These are phyloP conservation scores for Eolophus roseicapilla DNA, from an alignment of 2,113 vertebrate genomes.

Conservation along the genomic window DNA sequence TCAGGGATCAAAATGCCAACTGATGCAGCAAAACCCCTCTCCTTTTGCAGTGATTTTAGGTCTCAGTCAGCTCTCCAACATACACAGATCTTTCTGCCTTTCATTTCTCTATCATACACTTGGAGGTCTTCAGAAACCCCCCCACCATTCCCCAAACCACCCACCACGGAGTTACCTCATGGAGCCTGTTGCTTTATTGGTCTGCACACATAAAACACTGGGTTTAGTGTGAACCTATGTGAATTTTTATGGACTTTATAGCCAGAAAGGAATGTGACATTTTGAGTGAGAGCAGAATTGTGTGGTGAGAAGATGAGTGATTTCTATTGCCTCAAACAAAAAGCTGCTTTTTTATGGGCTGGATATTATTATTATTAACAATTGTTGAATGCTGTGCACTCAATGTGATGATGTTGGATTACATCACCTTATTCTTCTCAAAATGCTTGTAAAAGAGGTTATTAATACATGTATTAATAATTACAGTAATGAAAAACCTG, in stretches of 20 bases:
- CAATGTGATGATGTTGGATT: fast-evolving
- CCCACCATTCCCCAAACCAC: background rate
- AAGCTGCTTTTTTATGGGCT: background rate
- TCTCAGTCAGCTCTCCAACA: background rate
- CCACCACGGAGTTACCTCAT: background rate
- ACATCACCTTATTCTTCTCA: background rate
- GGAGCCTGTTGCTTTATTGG: background rate
- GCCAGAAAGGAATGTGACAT: background rate
- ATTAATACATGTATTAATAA: background rate
- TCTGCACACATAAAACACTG: background rate
- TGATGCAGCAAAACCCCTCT: background rate
- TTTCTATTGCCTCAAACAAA: background rate
- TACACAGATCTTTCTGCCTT: background rate
- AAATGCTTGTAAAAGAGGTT: background rate
- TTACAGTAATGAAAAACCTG: background rate
- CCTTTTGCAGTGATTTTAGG: background rate
- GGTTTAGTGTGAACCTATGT: background rate
- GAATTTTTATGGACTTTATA: background rate
- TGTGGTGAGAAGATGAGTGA: background rate
- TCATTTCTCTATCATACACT: background rate
- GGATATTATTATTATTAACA: background rate
- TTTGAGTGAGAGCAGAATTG: background rate
- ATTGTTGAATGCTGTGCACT: background rate
- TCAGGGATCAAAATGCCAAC: background rate
- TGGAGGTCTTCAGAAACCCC: background rate